Conservation (phyloP, 2,113 vertebrate species). For the Hippocampus barbouri region DNA sequence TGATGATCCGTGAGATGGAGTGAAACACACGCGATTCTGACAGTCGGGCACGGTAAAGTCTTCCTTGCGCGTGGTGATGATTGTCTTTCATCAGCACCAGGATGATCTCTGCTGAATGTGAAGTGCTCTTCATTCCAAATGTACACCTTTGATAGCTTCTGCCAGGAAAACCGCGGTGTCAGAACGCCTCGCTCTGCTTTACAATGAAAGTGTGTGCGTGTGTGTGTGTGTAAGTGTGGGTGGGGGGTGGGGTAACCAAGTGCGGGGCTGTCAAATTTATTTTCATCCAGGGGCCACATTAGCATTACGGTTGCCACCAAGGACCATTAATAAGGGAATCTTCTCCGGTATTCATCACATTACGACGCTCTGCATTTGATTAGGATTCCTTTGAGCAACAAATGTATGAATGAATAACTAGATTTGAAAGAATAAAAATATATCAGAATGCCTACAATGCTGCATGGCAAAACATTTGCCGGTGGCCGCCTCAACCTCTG, state of each 20-base stretch:
- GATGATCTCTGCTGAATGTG: constrained; percentile 59
- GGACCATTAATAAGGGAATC: not conserved
- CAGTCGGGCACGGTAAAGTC: constrained; percentile 27
- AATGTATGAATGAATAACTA: not conserved
- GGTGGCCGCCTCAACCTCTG: too few species aligned
- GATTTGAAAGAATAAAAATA: not conserved
- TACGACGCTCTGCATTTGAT: not conserved
- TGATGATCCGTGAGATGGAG: not conserved
- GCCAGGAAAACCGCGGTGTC: constrained; percentile 44
- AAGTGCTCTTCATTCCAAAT: constrained; percentile 46
- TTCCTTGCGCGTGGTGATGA: constrained; percentile 31
- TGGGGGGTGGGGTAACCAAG: not conserved
- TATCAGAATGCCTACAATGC: not conserved
- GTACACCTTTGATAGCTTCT: constrained; percentile 49
- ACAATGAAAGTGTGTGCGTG: constrained; percentile 9
- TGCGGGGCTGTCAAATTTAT: not conserved
- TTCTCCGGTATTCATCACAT: not conserved
- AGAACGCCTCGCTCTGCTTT: constrained; percentile 36
- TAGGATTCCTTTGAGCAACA: not conserved
- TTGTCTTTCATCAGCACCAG: constrained; percentile 36
- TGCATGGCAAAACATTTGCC: not conserved
- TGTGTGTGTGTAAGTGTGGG: constrained; percentile 7
- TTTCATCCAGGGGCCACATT: not conserved
- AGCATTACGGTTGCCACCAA: not conserved
- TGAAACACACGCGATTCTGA: not conserved